Conservation (phyloP, 2,113 vertebrate species). For the Peromyscus leucopus region DNA sequence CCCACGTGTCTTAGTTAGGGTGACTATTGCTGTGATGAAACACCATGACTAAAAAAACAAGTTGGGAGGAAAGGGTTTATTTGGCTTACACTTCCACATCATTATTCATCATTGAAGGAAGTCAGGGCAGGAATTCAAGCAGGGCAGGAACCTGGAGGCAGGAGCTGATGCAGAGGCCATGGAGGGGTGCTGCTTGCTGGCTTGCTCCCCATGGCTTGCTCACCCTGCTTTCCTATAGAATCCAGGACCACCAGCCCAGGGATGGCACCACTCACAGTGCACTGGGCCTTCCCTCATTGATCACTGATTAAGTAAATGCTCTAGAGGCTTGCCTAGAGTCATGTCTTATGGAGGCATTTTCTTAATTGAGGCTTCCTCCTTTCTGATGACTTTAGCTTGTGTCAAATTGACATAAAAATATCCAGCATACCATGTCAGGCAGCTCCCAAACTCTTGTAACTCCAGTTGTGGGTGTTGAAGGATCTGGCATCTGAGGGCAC, state of each 20-base stretch:
- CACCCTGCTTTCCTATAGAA: too few relatives aligned
- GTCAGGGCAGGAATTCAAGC: neutral
- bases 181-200: neutral
- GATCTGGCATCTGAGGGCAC: neutral
- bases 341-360: neutral
- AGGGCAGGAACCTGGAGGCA: neutral
- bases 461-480: neutral
- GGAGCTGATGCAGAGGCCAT: neutral
- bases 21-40: neutral
- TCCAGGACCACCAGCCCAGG: neutral
- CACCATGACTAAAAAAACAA: neutral
- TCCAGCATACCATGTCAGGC: neutral
- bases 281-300: neutral
- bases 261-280: neutral
- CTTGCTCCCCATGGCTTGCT: neutral
- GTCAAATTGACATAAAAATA: neutral
- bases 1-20: neutral
- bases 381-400: neutral
- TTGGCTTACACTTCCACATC: neutral
- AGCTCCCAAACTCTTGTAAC: neutral
- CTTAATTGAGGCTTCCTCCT: neutral
- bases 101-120: neutral
- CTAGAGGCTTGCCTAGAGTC: neutral
- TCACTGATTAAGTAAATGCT: neutral
- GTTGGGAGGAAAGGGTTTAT: neutral